These are phyloP conservation scores for Tachuris rubrigastra DNA, from an alignment of 2,113 vertebrate species.

Conservation along the genomic window DNA sequence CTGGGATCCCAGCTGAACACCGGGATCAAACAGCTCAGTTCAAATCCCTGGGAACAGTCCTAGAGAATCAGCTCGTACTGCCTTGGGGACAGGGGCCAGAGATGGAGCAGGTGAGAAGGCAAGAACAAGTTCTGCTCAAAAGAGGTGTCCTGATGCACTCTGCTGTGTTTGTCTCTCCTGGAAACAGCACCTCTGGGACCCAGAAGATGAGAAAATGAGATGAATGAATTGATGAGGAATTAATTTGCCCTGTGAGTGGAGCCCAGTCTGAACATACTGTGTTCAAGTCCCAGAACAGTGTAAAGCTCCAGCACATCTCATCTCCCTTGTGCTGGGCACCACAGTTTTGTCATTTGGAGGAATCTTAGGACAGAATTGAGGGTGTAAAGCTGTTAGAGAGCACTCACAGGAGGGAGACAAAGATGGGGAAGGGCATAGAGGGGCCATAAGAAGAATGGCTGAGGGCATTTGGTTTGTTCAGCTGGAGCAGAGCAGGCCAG, in stretches of 20 bases:
- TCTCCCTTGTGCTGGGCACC: neutral
- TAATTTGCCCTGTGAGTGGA: neutral
- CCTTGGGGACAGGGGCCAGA: neutral
- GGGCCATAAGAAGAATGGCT: rapidly evolving
- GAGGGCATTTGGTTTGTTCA: neutral
- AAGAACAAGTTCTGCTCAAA: neutral
- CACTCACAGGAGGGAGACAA: neutral
- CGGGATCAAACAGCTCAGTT: neutral
- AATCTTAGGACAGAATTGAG: neutral
- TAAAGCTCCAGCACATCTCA: neutral
- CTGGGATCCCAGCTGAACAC: neutral
- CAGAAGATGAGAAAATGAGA: neutral
- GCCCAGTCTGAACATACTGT: neutral
- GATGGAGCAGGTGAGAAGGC: neutral
- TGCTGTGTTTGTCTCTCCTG: neutral
- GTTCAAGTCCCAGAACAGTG: neutral
- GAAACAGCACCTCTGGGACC: neutral
- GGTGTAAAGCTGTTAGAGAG: neutral
- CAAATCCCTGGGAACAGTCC: neutral
- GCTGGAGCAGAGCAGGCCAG: neutral
- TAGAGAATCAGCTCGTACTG: neutral
- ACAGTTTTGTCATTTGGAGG: neutral
- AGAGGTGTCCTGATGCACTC: neutral
- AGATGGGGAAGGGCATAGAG: neutral
- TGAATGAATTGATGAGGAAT: neutral